Evolutionary conservation across 2,888 invertebrate species (phyloP), one percentile per base, ranked within the genome.

Genomic region (Drosophila dives): DNA sequence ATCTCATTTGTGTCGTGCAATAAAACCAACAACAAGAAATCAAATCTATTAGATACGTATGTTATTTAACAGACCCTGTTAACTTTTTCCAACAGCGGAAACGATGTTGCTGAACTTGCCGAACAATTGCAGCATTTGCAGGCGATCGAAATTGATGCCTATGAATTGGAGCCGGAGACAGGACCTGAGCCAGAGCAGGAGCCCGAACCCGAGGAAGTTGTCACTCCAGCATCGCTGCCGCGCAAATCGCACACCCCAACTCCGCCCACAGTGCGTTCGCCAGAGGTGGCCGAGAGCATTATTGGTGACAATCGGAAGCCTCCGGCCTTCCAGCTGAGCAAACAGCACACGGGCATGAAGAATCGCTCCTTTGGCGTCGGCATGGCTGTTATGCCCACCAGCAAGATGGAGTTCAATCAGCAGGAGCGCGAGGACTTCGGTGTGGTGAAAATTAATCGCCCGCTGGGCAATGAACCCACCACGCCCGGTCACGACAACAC

Each of bases 351-450:
- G 3, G 93, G 93, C 62, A 91, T 93, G 77, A 93, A 93, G 79
- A 93, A 93, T 75, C 90, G 92, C 53, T 93, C 93, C 5, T 92
- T 86, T 73, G 93, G 93, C 68, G 93, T 93, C 10, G 93, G 93
- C 45, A 90, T 91, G 79, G 92, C 92, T 8, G 93, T 93, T 0
- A 92, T 92, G 80, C 93, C 93, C 3, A 91, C 91, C 69, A 89
- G 79, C 61, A 93, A 93, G 88, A 93, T 93, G 92, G 93, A 93
- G 74, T 93, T 93, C 59, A 89, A 92, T 82, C 93, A 93, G 70
- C 89, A 90, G 71, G 79, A 90, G 56, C 90, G 91, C 12, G 92
- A 92, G 72, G 92, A 92, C 67, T 93, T 93, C 67, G 93, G 93
- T 3, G 89, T 92, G 5, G 90, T 92, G 1, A 93, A 93, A 75